Conservation (phyloP, 2,888 invertebrate genomes). For the Allygus modestus region DNA sequence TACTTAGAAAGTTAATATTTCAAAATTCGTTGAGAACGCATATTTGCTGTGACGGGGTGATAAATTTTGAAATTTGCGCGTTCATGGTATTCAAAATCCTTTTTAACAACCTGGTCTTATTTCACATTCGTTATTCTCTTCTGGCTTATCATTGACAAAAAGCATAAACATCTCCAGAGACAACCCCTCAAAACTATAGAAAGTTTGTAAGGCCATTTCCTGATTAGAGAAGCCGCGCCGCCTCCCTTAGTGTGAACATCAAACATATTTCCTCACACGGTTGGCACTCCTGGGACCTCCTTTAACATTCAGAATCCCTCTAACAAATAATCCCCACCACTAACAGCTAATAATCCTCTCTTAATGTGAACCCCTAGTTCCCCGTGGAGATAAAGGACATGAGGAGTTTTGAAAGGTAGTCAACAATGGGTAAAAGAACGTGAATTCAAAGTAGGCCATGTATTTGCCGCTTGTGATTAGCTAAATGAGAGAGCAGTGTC, state of each 20-base stretch:
- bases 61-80: no score
- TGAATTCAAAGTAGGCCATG: background rate
- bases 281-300: background rate
- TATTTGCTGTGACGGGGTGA: no score
- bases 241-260: background rate
- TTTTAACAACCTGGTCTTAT: no score
- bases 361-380: background rate
- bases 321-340: background rate
- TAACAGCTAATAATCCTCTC: conserved; percentile 23
- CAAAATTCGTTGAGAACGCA: no score
- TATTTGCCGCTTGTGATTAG: background rate
- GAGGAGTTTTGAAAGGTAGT: background rate
- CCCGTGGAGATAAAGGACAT: background rate
- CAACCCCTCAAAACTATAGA: background rate
- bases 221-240: background rate
- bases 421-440: background rate
- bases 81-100: no score
- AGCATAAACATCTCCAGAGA: background rate
- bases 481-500: background rate
- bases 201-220: background rate
- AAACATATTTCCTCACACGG: background rate
- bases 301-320: background rate
- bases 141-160: background rate
- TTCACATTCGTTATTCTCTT: no score
- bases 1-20: no score